Evolutionary conservation across 2,113 vertebrate genomes (phyloP).

Genomic region (Casuarius casuarius): DNA sequence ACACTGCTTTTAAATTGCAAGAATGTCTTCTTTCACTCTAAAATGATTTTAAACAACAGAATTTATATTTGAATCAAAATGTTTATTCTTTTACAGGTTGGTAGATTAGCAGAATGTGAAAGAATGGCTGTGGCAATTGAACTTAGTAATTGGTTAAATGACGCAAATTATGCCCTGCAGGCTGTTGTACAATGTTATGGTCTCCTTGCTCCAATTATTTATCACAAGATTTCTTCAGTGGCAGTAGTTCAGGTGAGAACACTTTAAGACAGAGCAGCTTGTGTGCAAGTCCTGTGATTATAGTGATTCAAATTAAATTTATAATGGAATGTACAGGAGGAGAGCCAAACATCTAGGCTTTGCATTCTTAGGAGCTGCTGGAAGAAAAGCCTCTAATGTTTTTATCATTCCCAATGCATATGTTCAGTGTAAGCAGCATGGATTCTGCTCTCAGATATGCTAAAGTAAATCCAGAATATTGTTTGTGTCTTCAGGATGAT

Average conservation of each 20-base stretch:
- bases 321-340: neutral
- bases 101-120: conserved; percentile 88
- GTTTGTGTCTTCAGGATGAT: neutral
- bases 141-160: conserved; percentile 85
- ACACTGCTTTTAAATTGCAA: neutral
- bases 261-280: neutral
- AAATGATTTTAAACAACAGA: neutral
- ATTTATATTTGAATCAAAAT: neutral
- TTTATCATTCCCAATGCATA: neutral
- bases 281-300: neutral
- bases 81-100: conserved; percentile 77
- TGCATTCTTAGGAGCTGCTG: neutral
- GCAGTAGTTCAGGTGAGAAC: conserved; percentile 84
- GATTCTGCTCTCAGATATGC: neutral
- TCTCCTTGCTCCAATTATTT: conserved; percentile 90
- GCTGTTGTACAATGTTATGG: conserved; percentile 89
- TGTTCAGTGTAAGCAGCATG: neutral
- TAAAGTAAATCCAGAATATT: neutral
- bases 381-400: neutral
- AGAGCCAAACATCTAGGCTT: neutral
- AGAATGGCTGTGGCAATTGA: conserved; percentile 87
- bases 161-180: conserved; percentile 83
- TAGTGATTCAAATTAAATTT: neutral
- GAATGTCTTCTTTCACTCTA: neutral
- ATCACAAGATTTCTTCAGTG: conserved; percentile 85